Evolutionary conservation across 1,140 invertebrate species (phyloP), one percentile per base, ranked within the genome.

Genomic region (Zaprionus nigranus): DNA sequence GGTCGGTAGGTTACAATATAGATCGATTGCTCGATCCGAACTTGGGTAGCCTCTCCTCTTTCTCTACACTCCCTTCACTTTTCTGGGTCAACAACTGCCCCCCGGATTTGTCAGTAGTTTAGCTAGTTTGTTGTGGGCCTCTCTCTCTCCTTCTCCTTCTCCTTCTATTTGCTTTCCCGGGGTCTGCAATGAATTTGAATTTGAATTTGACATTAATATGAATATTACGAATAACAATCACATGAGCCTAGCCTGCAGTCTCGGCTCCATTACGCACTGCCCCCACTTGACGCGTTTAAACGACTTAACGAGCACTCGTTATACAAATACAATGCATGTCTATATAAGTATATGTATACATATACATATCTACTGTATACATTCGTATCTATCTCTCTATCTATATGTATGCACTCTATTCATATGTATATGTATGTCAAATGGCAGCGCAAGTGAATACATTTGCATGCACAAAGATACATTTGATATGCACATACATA

Each of bases 1-100:
- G 71, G 73, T 80, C 67, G 86, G 75, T 84, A 88, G 78, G 78
- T 83, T 73, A 46, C 40, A 78, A 74, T 53, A 60, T 46, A 90
- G 56, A 90, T 85, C 85, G 84, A 80, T 79, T 34, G 5, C 63
- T 75, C 63, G 67, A 81, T 79, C 79, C 77, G 59, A 64, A 57
- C 51, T 68, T 43, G 34, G 40, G 28, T 75, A 88, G 85, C 85
- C 78, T 79, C 85, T 79, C 79, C 73, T 22, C 20, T 46, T 60
- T 3, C 40, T 9, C 6, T 46, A 46, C 6, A 17, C 22, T 58
- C 34, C n/a, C 28, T 40, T 15, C 11, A 38, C 58, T 7, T 12
- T 22, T 34, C 28, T 40, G 26, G 43, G 7, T 68, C n/a, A 36
- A 34, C 30, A 24, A 43, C 40, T 43, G n/a, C n/a, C 40, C 40